Percentiles rank a stretch among this genome's conserved stretches.
These are phyloP conservation scores for Noctua janthina DNA, from an alignment of 2,888 invertebrate species.

Conservation along the genomic window DNA sequence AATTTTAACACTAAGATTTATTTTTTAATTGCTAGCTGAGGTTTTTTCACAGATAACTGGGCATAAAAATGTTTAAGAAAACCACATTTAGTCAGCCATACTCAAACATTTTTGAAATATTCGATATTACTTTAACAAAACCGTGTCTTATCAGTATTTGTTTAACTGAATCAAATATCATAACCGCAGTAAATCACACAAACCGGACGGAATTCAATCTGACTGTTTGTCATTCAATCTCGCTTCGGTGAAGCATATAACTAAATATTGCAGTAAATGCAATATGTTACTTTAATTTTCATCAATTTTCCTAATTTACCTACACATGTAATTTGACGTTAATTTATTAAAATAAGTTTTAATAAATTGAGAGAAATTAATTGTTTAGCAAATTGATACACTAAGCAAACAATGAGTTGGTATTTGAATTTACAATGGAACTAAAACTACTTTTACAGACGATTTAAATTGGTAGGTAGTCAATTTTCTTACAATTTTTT, in stretches of 20 bases:
- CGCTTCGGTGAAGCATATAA: constrained; percentile 4
- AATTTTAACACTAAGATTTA: not conserved
- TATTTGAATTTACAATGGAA: not conserved
- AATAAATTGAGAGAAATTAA: not conserved
- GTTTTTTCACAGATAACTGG: not conserved
- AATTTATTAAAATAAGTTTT: not conserved
- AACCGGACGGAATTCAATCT: constrained; percentile 39
- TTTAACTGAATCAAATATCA: constrained; percentile 11
- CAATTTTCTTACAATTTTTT: not conserved
- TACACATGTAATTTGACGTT: not conserved
- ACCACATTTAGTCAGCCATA: not conserved
- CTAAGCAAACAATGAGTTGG: not conserved
- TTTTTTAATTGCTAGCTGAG: not conserved
- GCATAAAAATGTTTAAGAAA: not conserved
- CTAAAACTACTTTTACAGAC: not conserved
- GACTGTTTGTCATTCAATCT: constrained; percentile 47
- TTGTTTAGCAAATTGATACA: not conserved
- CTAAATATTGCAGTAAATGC: constrained; percentile 10
- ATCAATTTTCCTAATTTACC: not conserved
- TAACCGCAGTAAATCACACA: constrained; percentile 11
- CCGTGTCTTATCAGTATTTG: not conserved
- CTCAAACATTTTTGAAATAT: constrained; percentile 1
- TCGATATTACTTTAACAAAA: constrained; percentile 17
- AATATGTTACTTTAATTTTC: not conserved
- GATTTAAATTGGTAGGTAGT: not conserved